phyloP scores from a whole-genome alignment of 2,797 vertebrate genomes.

The Stomatorhinus walkeri region DNA sequence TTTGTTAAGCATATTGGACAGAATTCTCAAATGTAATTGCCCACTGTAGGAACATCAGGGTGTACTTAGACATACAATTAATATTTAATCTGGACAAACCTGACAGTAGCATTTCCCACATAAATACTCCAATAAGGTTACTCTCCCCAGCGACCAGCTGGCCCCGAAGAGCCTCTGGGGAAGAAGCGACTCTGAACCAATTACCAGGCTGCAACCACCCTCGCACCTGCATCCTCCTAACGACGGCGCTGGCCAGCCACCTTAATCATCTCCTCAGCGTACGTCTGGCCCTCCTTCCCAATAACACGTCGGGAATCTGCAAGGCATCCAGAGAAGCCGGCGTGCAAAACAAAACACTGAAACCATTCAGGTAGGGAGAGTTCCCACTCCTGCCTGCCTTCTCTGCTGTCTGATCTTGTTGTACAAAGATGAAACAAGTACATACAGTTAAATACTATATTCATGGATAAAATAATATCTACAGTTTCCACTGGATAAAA shows the following conservation, averaged over 20 bases:
- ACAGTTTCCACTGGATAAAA: background rate
- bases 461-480: background rate
- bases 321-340: background rate
- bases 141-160: background rate
- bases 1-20: background rate
- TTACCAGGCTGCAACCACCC: background rate
- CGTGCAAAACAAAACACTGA: background rate
- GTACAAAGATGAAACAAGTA: background rate
- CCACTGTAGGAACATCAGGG: background rate
- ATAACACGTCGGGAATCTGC: background rate
- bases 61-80: background rate
- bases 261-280: background rate
- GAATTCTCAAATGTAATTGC: background rate
- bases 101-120: background rate
- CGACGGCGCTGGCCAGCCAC: background rate
- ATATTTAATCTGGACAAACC: background rate
- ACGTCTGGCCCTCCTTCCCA: background rate
- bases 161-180: background rate
- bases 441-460: background rate
- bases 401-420: background rate
- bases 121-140: background rate
- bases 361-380: background rate
- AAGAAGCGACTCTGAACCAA: background rate
- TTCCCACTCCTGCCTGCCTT: background rate
- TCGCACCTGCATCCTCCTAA: background rate